phyloP scores from a whole-genome alignment of 2,113 vertebrate species.

The Lagopus leucura region DNA sequence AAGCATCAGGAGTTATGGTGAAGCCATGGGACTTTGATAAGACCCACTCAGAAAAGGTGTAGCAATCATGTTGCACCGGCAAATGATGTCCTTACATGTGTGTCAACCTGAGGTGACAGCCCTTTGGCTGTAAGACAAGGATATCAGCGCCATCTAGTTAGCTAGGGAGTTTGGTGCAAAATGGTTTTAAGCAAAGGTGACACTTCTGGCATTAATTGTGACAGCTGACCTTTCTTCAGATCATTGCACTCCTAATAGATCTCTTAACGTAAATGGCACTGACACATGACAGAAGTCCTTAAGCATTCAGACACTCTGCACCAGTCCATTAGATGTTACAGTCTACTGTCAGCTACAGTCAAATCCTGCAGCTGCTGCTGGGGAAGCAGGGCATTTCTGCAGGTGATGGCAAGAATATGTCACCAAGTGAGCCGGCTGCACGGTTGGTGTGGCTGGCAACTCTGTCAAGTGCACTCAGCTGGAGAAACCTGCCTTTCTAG shows the following conservation, averaged over 20 bases:
- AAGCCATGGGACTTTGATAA: background rate
- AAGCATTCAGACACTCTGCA: constrained; percentile 43
- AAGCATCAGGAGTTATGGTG: background rate
- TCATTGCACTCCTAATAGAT: constrained; percentile 65
- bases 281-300: constrained; percentile 75
- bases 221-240: constrained; percentile 77
- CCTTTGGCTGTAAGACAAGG: constrained; percentile 10
- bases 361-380: constrained; percentile 25
- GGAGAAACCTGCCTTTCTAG: background rate
- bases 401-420: constrained; percentile 72
- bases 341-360: constrained; percentile 65
- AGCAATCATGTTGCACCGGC: background rate
- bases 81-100: background rate
- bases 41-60: background rate
- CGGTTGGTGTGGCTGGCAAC: background rate
- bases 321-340: constrained; percentile 65
- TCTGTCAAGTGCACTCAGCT: constrained; percentile 22
- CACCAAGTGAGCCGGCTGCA: background rate
- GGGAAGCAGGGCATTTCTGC: constrained; percentile 48
- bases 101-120: background rate
- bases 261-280: constrained; percentile 64
- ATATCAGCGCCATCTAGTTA: constrained; percentile 45
- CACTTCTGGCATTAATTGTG: constrained; percentile 56
- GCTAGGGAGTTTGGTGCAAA: constrained; percentile 57
- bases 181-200: constrained; percentile 68